Evolutionary conservation across 2,113 vertebrate species (phyloP), one percentile per base, ranked within the genome.

Genomic region (Saccopteryx bilineata): DNA sequence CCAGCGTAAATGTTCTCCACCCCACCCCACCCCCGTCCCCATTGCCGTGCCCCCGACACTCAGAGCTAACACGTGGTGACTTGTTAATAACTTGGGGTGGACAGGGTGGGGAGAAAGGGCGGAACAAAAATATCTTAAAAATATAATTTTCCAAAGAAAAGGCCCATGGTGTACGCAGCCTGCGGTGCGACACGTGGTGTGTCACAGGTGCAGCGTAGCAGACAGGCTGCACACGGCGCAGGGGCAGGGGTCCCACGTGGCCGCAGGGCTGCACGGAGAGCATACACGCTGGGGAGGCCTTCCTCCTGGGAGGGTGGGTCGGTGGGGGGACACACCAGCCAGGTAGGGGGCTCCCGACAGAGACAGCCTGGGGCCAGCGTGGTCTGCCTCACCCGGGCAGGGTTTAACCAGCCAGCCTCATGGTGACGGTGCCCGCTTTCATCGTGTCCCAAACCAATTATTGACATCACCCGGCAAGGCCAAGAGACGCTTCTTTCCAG

Each of bases 211-310:
- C 4, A 1, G 2, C 7, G 39, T 80, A n/a, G 33, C 56, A 24
- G 2, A 46, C 26, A 24, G 33, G 60, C 33, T 1, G n/a, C 61
- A 54, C 0, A 0, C 23, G 33, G 39, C 23, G 2, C 15, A 0
- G 60, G 48, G 52, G 26, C 8, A 46, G 82, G 2, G 11, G 1
- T 61, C 39, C 65, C 72, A 15, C 0, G 0, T 2, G 9, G 48
- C 71, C 13, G 0, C 56, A 0, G 26, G 56, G 31, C 69, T n/a
- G 5, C 19, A 9, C 0, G 6, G 58, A n/a, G 39, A 63, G 24
- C 2, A 3, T 52, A 68, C n/a, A 12, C 1, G 0, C 8, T 21
- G 68, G 5, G 26, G 14, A 5, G 11, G 7, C 1, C 0, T 86
- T 9, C 17, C 15, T 56, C 31, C 12, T 2, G 14, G 15, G 69